These are phyloP conservation scores for Formica aserva DNA, from an alignment of 2,888 invertebrate genomes.

Conservation along the genomic window DNA sequence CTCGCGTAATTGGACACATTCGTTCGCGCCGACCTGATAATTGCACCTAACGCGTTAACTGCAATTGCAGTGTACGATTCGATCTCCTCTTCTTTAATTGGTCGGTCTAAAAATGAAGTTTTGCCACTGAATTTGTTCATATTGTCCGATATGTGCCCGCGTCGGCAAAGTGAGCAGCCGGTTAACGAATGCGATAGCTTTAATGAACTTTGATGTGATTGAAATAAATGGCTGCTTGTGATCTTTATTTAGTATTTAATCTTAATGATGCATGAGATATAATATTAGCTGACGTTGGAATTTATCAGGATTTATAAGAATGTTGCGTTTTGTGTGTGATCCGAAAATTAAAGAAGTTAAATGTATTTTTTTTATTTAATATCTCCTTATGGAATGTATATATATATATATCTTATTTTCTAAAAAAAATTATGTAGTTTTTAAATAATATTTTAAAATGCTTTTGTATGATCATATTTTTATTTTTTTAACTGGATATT, in stretches of 20 bases:
- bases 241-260: neutral
- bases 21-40: slow-evolving; percentile 76
- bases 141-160: neutral
- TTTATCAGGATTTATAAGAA: neutral
- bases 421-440: neutral
- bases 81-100: slow-evolving; percentile 53
- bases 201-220: slow-evolving; percentile 32
- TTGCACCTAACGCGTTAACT: slow-evolving; percentile 77
- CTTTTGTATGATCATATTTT: neutral
- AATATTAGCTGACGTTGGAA: neutral
- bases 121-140: neutral
- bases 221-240: slow-evolving; percentile 9
- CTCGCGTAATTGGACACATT: slow-evolving; percentile 78
- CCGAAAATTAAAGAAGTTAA: neutral
- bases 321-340: neutral
- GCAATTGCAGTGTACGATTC: slow-evolving; percentile 60
- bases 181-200: neutral
- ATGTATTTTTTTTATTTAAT: neutral
- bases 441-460: neutral
- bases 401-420: neutral
- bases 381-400: neutral
- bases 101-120: slow-evolving; percentile 37
- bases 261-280: slow-evolving; percentile 18
- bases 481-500: neutral
- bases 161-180: neutral